Evolutionary conservation across 1,140 invertebrate genomes (phyloP).

Genomic region (Drosophila ohnishii): DNA sequence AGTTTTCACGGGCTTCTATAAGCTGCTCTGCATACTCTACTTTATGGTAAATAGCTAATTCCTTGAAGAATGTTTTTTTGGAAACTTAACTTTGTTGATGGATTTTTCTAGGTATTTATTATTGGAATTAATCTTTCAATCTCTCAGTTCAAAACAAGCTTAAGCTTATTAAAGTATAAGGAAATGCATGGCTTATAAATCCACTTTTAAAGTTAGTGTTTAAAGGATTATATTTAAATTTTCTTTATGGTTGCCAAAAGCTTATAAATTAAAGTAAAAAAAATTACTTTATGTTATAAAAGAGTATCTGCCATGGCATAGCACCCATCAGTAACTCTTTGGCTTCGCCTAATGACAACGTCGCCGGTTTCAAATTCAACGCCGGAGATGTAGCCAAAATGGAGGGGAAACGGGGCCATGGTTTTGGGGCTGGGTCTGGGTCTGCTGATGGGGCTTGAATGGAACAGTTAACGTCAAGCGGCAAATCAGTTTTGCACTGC

Average conservation of each 20-base stretch:
- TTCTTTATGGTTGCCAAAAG: rapidly evolving
- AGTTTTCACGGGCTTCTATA: background rate
- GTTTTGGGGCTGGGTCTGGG: constrained; percentile 12
- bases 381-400: constrained; percentile 13
- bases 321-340: background rate
- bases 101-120: background rate
- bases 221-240: background rate
- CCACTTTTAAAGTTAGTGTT: background rate
- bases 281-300: background rate
- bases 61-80: background rate
- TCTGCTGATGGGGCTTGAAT: constrained; percentile 38
- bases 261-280: background rate
- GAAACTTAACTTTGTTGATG: background rate
- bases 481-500: constrained; percentile 62
- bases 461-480: constrained; percentile 49
- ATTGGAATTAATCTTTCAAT: background rate
- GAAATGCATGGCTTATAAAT: no score
- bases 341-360: constrained; percentile 36
- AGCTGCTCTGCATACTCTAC: constrained; percentile 10
- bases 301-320: constrained; percentile 1
- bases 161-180: no score
- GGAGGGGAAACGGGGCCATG: constrained; percentile 1
- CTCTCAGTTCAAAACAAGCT: no score
- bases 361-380: constrained; percentile 42
- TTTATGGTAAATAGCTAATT: background rate